A percentile compares a stretch with the other conserved stretches of the same genome.
Evolutionary conservation across 2,113 vertebrate species (phyloP).

Genomic region (Bettongia penicillata): DNA sequence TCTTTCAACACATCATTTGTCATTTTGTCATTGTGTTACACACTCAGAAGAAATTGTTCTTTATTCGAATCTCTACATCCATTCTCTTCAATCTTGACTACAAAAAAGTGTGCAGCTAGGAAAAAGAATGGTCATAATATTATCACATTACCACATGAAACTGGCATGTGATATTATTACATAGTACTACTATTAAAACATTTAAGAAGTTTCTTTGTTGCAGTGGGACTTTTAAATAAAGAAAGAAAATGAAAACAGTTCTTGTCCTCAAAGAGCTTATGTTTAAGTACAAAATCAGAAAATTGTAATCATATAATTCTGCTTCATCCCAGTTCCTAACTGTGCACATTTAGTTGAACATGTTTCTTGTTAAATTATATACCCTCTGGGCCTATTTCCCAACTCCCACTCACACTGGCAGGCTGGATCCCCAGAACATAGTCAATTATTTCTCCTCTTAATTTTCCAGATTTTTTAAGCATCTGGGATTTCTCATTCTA

Average conservation of each 20-base stretch:
- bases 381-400: neutral
- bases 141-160: neutral
- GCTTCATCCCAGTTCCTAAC: neutral
- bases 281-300: neutral
- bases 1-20: constrained; percentile 70
- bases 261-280: neutral
- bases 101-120: constrained; percentile 29
- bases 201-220: neutral
- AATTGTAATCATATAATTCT: neutral
- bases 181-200: neutral
- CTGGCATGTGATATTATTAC: neutral
- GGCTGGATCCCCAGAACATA: neutral
- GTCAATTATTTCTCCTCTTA: neutral
- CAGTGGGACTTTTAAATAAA: neutral
- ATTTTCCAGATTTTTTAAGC: neutral
- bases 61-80: constrained; percentile 54
- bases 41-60: constrained; percentile 38
- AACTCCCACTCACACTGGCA: neutral
- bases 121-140: neutral
- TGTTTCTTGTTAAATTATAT: neutral
- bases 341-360: neutral
- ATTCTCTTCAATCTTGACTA: constrained; percentile 56
- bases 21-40: constrained; percentile 65
- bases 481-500: neutral
- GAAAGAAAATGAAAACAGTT: neutral